These are phyloP conservation scores for Ostrea denselamellosa DNA, from an alignment of 1,140 invertebrate species.

Conservation along the genomic window DNA sequence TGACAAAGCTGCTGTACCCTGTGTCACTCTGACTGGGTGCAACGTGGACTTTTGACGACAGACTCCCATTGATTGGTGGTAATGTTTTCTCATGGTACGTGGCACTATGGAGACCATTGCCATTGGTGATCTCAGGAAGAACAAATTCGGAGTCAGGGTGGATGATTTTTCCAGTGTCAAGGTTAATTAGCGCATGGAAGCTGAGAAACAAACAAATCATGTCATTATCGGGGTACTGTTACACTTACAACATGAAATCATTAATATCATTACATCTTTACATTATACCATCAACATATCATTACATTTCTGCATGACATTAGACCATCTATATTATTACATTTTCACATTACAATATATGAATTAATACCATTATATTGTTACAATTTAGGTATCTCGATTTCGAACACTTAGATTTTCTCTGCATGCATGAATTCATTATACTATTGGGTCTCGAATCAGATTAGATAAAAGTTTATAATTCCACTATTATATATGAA, in stretches of 20 bases:
- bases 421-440: no score
- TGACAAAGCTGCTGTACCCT: conserved; percentile 39
- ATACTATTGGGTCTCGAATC: no score
- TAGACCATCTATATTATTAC: no score
- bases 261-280: neutral
- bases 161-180: conserved; percentile 40
- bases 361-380: no score
- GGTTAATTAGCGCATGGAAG: conserved; percentile 29
- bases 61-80: conserved; percentile 18
- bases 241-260: neutral
- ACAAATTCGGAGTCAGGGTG: conserved; percentile 34
- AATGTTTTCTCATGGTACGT: neutral
- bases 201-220: neutral
- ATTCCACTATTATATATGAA: no score
- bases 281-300: no score
- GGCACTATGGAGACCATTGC: neutral
- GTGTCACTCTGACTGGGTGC: conserved; percentile 43
- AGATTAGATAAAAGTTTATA: no score
- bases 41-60: neutral
- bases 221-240: neutral
- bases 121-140: conserved; percentile 18
- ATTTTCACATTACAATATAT: no score
- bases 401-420: no score
- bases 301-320: no score
- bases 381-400: no score